A percentile compares a stretch with the other conserved stretches of the same genome.
Conservation (phyloP, 23 tunicate species). For the Trididemnum nubilum region DNA sequence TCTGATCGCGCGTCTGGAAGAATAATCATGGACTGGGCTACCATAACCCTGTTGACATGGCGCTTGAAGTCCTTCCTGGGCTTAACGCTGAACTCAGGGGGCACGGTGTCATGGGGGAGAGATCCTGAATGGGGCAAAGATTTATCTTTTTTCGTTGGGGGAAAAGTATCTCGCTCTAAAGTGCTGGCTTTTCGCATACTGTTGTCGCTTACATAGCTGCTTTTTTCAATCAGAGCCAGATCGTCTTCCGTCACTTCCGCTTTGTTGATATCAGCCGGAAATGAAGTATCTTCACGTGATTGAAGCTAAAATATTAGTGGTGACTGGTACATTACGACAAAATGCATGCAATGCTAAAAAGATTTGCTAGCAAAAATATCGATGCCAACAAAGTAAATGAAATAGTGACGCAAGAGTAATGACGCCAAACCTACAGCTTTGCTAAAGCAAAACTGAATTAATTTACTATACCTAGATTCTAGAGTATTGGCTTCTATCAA, state of each 20-base stretch:
- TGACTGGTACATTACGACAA: background rate
- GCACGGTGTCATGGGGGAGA: constrained; percentile 14
- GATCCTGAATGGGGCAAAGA: constrained; percentile 7
- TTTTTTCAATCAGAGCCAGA: background rate
- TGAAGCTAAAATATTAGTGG: constrained; percentile 11
- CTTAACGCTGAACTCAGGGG: constrained; percentile 12
- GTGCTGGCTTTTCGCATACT: constrained; percentile 43
- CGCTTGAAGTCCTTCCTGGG: constrained; percentile 29
- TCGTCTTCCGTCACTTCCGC: constrained; percentile 1
- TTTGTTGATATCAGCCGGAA: background rate
- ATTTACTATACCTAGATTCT: no score
- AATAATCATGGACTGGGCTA: constrained; percentile 58
- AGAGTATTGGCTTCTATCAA: no score
- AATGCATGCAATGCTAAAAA: background rate
- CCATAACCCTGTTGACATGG: constrained; percentile 49
- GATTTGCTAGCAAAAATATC: no score
- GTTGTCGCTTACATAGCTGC: background rate
- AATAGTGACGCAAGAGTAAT: no score
- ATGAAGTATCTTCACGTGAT: background rate
- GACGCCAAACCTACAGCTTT: no score
- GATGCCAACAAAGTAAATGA: no score
- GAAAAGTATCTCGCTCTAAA: constrained; percentile 35
- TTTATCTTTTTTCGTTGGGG: background rate
- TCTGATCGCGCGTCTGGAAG: constrained; percentile 4
- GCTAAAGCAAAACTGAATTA: no score